Percentiles rank a stretch among this genome's conserved stretches.
Conservation (phyloP, 2,113 vertebrate species). For the Calyptommatus sinebrachiatus region DNA sequence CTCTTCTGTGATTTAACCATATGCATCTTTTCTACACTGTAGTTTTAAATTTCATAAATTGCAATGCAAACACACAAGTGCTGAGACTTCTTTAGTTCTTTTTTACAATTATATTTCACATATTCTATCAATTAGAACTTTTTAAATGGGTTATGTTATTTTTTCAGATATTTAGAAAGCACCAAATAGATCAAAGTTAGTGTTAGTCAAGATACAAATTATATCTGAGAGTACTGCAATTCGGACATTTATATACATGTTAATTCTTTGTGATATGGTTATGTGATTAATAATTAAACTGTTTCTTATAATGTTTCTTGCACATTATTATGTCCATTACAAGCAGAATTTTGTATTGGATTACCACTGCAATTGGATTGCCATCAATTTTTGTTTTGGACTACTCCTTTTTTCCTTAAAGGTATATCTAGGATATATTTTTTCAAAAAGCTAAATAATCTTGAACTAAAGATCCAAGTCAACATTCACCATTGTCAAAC, state of each 20-base stretch:
- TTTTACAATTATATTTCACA: not conserved
- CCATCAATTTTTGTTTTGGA: too few relatives aligned
- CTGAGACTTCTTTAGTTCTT: not conserved
- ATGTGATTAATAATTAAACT: too few relatives aligned
- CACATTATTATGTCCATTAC: too few relatives aligned
- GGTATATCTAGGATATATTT: not conserved
- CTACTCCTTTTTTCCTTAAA: not conserved
- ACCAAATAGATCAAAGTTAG: too few relatives aligned
- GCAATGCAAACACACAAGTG: not conserved
- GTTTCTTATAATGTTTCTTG: too few relatives aligned
- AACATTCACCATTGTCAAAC: not conserved
- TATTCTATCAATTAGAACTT: not conserved
- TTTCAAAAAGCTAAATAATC: not conserved
- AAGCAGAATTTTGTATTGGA: not conserved
- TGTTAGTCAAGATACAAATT: not conserved
- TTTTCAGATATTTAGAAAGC: too few relatives aligned
- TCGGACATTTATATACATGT: not conserved
- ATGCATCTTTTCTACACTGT: constrained; percentile 1
- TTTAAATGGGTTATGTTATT: not conserved
- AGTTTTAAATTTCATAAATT: not conserved
- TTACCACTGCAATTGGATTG: not conserved
- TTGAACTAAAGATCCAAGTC: not conserved
- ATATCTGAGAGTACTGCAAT: not conserved
- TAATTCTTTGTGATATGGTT: too few relatives aligned
- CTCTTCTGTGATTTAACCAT: not conserved